A percentile compares a stretch with the other conserved stretches of the same genome.
phyloP scores from a whole-genome alignment of 35 echinoderm and acorn worm genomes.

The Ptychodera flava region DNA sequence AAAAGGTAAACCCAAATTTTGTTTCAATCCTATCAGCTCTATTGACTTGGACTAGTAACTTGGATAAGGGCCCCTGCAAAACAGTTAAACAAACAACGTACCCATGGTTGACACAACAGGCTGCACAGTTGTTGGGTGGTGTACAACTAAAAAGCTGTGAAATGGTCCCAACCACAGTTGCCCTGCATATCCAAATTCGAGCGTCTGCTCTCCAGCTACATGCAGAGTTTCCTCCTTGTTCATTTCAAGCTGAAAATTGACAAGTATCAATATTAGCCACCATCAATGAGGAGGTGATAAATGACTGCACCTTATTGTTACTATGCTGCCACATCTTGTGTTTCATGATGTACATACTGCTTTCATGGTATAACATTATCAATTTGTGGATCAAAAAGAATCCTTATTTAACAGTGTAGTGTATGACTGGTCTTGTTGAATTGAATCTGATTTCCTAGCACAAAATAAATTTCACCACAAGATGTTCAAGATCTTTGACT shows the following conservation, averaged over 20 bases:
- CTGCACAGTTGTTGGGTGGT: background rate
- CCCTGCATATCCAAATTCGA: background rate
- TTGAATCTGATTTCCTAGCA: no score
- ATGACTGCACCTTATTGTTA: background rate
- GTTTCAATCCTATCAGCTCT: no score
- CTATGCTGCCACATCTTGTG: background rate
- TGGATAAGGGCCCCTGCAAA: no score
- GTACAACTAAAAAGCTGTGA: background rate
- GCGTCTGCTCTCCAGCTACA: background rate
- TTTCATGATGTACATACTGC: no score
- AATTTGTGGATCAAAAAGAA: no score
- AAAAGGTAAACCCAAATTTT: no score
- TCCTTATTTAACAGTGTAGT: no score
- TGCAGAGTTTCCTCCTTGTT: background rate
- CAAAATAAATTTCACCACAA: no score
- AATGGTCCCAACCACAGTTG: slow-evolving; percentile 23
- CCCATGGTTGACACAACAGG: slow-evolving; percentile 3
- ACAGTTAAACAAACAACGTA: background rate
- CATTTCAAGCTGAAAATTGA: background rate
- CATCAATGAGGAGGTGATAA: background rate
- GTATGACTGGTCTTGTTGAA: background rate
- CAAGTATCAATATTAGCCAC: background rate
- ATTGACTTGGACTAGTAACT: no score
- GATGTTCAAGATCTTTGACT: no score
- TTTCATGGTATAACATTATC: no score